Conservation (phyloP, 1,140 invertebrate genomes). For the Drosophila elegans region DNA sequence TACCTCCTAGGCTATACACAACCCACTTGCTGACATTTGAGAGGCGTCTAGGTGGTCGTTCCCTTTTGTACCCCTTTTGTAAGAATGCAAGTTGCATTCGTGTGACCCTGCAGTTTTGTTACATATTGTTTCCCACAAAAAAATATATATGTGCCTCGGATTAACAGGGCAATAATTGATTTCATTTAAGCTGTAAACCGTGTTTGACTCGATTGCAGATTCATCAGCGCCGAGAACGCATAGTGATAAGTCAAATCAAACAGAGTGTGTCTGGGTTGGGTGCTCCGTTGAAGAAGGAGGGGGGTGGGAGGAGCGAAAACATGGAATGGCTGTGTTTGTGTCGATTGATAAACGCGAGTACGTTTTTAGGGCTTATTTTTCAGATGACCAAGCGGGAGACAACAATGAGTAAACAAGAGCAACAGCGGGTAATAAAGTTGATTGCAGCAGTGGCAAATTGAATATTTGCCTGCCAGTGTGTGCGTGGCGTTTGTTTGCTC, state of each 20-base stretch:
- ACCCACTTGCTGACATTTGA: too few relatives aligned
- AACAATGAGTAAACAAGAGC: conserved; percentile 53
- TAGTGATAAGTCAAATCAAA: conserved; percentile 41
- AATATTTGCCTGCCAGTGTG: conserved; percentile 47
- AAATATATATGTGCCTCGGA: conserved; percentile 20
- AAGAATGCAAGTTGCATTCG: too few relatives aligned
- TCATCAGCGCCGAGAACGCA: conserved; percentile 1
- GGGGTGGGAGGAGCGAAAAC: conserved; percentile 21
- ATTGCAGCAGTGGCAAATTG: conserved; percentile 73
- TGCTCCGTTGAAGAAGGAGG: conserved; percentile 2
- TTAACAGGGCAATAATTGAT: conserved; percentile 22
- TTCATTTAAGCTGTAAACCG: conserved; percentile 22
- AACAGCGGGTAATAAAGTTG: conserved; percentile 67
- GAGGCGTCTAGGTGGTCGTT: too few relatives aligned
- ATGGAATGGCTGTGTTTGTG: conserved; percentile 17
- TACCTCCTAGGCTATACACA: too few relatives aligned
- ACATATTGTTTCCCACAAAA: neutral
- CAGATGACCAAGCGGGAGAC: conserved; percentile 61
- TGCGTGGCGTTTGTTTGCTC: conserved; percentile 52
- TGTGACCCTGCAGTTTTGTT: too few relatives aligned
- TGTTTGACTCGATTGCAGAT: conserved; percentile 6
- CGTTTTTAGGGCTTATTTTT: conserved; percentile 53
- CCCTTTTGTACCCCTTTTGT: too few relatives aligned
- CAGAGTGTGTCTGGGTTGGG: conserved; percentile 11
- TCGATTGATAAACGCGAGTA: conserved; percentile 66